Evolutionary conservation across 2,888 invertebrate genomes (phyloP).

Genomic region (Eupeodes latifasciatus): DNA sequence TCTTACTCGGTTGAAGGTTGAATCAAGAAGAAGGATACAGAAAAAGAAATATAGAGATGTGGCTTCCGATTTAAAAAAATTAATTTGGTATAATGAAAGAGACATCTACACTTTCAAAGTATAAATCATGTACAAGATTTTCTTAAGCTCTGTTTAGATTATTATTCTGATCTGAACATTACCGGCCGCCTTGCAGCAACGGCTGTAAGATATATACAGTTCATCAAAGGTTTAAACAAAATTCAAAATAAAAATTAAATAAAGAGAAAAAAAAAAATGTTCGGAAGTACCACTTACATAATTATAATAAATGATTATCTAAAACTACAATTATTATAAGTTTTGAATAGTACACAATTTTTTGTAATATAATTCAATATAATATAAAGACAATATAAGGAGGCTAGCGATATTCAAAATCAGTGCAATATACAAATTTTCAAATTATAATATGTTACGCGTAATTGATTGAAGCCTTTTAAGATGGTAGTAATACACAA

Average conservation of each 20-base stretch:
- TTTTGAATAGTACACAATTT: neutral
- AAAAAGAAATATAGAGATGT: neutral
- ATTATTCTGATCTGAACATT: conserved; percentile 1
- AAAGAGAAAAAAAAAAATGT: neutral
- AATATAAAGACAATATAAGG: neutral
- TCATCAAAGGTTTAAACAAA: neutral
- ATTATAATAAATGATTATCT: conserved; percentile 1
- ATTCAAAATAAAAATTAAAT: no score
- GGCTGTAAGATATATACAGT: conserved; percentile 10
- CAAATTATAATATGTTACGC: neutral
- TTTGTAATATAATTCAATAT: neutral
- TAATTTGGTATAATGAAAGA: conserved; percentile 9
- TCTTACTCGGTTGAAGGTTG: no score
- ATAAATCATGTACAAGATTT: neutral
- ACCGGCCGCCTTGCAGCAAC: conserved; percentile 8
- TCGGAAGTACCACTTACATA: neutral
- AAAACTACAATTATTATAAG: neutral
- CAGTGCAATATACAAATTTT: conserved; percentile 13
- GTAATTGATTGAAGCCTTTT: neutral
- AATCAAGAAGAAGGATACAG: no score
- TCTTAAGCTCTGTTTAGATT: neutral
- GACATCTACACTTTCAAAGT: neutral
- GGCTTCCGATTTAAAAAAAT: neutral
- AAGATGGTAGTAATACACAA: conserved; percentile 11
- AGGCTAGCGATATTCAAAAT: conserved; percentile 1